Base-by-base conservation (phyloP, 2,888 invertebrate species). In the Hofmannophila pseudospretella region DNA sequence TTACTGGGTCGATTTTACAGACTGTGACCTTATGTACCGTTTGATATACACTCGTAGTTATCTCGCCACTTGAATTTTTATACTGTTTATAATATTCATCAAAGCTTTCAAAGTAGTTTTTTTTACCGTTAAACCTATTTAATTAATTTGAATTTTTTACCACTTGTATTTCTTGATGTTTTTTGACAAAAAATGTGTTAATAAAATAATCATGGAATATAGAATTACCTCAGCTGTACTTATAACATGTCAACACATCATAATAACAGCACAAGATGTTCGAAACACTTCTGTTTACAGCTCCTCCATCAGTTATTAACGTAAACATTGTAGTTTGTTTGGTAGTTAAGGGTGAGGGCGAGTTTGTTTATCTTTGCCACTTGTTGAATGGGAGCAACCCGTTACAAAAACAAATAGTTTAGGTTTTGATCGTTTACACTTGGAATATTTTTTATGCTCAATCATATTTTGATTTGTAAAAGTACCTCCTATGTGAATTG, bases 361-460 rank as follows among this genome's bases (percentile, higher is more conserved):
- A 46, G 42, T 54, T 55, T 80, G 75, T 79, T 80, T 78, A 73
- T 56, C 49, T 59, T 62, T 38, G 52, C 62, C 74, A 78, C 76
- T 79, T 75, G 76, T 73, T 67, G 55, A 59, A 49, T 49, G 50
- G 45, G 51, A 52, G 59, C 54, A 54, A 63, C 54, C 62, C 55
- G 55, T 59, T 49, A 45, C 47, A 68, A 43, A 38, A 71, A 71
- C 52, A 76, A 77, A 77, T 68, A 71, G 41, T 49, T 43, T 42
- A 47, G 43, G 54, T 54, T 64, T 61, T 59, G 58, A 65, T 61
- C 58, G 58, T 63, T 58, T 41, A 25, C 32, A 36, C 10, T 30
- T 32, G 39, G 41, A 36, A 16, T 39, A 36, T 41, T 42, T 45
- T 36, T 34, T 35, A 32, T 27, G 14, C 22, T 30, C 34, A 22